Conservation (phyloP, 2,797 vertebrate genomes). For the Gouania willdenowi region DNA sequence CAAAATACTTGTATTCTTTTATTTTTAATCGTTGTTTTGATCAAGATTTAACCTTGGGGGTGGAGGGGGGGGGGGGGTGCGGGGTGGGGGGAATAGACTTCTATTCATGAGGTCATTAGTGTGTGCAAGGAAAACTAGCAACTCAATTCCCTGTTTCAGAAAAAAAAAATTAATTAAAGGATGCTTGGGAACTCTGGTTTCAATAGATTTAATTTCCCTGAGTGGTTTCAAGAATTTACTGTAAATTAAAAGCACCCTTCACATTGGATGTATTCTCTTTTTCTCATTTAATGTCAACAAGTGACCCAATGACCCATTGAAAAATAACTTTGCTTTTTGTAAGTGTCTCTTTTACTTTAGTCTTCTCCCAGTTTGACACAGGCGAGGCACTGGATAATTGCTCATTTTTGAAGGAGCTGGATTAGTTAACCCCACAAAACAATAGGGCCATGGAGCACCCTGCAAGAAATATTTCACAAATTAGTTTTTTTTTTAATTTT, state of each 20-base stretch:
- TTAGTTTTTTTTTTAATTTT: no score
- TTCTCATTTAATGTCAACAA: conserved; percentile 48
- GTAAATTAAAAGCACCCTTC: conserved; percentile 6
- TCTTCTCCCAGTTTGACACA: conserved; percentile 33
- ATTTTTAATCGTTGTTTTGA: no score
- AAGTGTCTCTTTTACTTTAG: conserved; percentile 21
- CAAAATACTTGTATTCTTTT: no score
- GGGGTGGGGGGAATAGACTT: no score
- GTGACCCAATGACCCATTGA: conserved; percentile 28
- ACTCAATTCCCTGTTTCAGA: no score
- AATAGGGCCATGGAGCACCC: conserved; percentile 38
- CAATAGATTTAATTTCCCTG: no score
- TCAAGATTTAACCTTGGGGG: no score
- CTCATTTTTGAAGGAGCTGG: conserved; percentile 55
- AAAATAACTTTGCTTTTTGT: conserved; percentile 46
- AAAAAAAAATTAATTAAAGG: no score
- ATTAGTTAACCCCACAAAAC: conserved; percentile 67
- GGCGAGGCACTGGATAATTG: conserved; percentile 48
- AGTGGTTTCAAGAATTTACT: neutral
- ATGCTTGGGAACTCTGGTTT: no score
- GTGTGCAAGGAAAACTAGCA: no score
- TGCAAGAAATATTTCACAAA: conserved; percentile 48
- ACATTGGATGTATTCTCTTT: conserved; percentile 19
- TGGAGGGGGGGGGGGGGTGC: no score
- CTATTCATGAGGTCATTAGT: no score